Conservation (phyloP, 2,797 vertebrate species). For the Pempheris klunzingeri region DNA sequence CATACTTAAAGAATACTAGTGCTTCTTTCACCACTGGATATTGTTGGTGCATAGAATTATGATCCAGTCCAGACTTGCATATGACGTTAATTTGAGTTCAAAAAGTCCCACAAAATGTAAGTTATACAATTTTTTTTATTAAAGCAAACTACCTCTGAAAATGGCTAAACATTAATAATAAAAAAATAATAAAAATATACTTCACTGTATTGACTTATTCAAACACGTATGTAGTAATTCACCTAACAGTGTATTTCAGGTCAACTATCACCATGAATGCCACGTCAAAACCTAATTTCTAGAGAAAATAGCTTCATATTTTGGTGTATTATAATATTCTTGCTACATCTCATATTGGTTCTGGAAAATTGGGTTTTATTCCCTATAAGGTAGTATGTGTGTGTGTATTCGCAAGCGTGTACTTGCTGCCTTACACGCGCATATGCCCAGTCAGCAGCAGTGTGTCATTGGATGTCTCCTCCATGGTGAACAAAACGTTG, state of each 20-base stretch:
- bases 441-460: slow-evolving; percentile 65
- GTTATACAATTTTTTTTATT: neutral
- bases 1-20: no score
- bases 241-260: neutral
- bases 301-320: neutral
- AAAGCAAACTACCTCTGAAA: neutral
- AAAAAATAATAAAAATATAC: no score
- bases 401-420: neutral
- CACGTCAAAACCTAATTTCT: no score
- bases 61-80: neutral
- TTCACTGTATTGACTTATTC: neutral
- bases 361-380: neutral
- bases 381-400: neutral
- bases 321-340: neutral
- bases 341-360: neutral
- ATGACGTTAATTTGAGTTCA: neutral
- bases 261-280: neutral
- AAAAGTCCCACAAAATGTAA: neutral
- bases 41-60: neutral
- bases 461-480: slow-evolving; percentile 53
- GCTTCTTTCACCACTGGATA: neutral
- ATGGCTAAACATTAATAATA: neutral
- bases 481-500: slow-evolving; percentile 62
- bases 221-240: neutral
- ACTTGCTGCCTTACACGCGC: slow-evolving; percentile 57